phyloP scores from a whole-genome alignment of 2,113 vertebrate species.

The Enhydra lutris region DNA sequence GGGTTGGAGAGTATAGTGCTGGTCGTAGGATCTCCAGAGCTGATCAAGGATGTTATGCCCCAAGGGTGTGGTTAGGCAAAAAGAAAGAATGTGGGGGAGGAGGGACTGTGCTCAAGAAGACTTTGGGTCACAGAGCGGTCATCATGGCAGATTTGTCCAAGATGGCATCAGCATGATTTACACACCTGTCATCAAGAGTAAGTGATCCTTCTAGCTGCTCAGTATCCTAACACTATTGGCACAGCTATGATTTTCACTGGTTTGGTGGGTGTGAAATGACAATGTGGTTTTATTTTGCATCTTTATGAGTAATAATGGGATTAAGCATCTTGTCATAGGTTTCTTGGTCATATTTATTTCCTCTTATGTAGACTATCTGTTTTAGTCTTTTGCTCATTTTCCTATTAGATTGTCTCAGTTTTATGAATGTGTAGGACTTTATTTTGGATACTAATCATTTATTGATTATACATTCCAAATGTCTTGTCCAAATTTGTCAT shows the following conservation, averaged over 20 bases:
- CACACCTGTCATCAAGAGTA: neutral
- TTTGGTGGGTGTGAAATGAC: neutral
- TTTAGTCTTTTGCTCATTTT: neutral
- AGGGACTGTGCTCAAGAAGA: neutral
- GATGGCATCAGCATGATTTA: neutral
- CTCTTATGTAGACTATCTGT: neutral
- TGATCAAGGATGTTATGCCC: neutral
- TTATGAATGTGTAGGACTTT: neutral
- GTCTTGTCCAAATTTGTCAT: neutral
- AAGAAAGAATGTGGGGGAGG: neutral
- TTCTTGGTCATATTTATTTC: neutral
- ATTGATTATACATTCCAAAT: neutral
- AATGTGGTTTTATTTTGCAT: conserved; percentile 19
- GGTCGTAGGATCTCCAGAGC: neutral
- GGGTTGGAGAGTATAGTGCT: neutral
- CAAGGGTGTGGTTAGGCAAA: neutral
- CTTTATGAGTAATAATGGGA: neutral
- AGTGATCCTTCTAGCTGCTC: neutral
- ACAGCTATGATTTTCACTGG: neutral
- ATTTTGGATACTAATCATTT: neutral
- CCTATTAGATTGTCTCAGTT: neutral
- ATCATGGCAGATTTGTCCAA: neutral
- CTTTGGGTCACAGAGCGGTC: neutral
- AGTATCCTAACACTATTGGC: neutral
- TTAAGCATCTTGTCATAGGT: neutral